Conservation (phyloP, 1,140 invertebrate species). For the Geopemphigus sp. region DNA sequence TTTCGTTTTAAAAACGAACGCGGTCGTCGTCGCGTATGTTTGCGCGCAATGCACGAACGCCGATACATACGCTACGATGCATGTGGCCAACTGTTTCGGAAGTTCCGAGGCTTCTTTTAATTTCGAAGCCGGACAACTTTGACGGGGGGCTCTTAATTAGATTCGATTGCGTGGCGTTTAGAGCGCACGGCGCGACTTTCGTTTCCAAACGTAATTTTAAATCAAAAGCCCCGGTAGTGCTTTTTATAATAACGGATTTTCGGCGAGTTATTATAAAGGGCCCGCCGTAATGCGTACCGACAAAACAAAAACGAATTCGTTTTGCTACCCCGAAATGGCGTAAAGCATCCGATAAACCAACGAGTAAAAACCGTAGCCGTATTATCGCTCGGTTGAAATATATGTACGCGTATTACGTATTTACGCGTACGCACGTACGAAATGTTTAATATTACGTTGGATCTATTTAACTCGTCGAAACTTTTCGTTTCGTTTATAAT, state of each 20-base stretch:
- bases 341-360: no score
- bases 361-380: no score
- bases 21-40: neutral
- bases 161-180: slow-evolving; percentile 8
- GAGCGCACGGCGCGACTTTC: neutral
- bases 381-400: no score
- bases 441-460: no score
- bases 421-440: no score
- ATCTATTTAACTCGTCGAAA: neutral
- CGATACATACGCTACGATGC: neutral
- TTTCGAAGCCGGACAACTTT: slow-evolving; percentile 26
- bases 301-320: no score
- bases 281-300: no score
- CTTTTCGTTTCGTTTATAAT: no score
- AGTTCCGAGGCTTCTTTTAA: slow-evolving; percentile 31
- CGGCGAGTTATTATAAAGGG: neutral
- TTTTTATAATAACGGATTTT: neutral
- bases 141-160: neutral
- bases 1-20: neutral
- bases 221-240: neutral
- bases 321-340: no score
- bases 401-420: no score
- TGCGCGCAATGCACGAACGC: neutral
- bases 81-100: no score
- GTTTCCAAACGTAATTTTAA: neutral